Conservation (phyloP, 2,888 invertebrate genomes). For the Rhimphoctona megacephalus region DNA sequence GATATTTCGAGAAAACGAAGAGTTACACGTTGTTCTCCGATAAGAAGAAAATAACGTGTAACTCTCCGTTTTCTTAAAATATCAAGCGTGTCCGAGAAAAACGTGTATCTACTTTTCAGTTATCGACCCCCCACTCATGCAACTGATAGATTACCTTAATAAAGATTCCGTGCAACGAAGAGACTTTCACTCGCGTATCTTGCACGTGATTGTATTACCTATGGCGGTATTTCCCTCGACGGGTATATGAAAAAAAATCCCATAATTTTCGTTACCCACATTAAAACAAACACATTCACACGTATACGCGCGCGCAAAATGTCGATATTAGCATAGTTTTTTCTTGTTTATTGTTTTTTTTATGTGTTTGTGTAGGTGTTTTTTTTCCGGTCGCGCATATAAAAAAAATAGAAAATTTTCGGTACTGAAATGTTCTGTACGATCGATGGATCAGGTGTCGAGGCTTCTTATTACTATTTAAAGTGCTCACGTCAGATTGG, state of each 20-base stretch:
- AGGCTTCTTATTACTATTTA: conserved; percentile 71
- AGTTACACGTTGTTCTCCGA: too few relatives aligned
- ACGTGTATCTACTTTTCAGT: too few relatives aligned
- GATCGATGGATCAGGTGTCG: conserved; percentile 69
- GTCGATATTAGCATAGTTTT: conserved; percentile 28
- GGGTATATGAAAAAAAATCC: conserved; percentile 48
- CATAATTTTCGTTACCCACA: conserved; percentile 47
- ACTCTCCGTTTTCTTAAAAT: too few relatives aligned
- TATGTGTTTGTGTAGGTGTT: neutral
- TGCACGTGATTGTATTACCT: conserved; percentile 61
- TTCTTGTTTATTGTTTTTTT: neutral
- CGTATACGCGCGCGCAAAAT: conserved; percentile 23
- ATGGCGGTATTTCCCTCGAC: conserved; percentile 70
- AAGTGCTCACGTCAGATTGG: conserved; percentile 73
- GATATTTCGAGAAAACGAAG: too few relatives aligned
- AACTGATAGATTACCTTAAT: too few relatives aligned
- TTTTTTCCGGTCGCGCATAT: neutral
- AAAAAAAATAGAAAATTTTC: conserved; percentile 23
- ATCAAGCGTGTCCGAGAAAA: too few relatives aligned
- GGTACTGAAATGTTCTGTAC: conserved; percentile 66
- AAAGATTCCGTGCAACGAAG: conserved; percentile 44
- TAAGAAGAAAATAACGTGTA: too few relatives aligned
- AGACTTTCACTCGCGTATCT: conserved; percentile 66
- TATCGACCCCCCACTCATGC: too few relatives aligned
- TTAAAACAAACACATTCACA: conserved; percentile 16